A percentile compares a stretch with the other conserved stretches of the same genome.
These are phyloP conservation scores for Platycercus adscitus DNA, from an alignment of 2,113 vertebrate genomes.

Conservation along the genomic window DNA sequence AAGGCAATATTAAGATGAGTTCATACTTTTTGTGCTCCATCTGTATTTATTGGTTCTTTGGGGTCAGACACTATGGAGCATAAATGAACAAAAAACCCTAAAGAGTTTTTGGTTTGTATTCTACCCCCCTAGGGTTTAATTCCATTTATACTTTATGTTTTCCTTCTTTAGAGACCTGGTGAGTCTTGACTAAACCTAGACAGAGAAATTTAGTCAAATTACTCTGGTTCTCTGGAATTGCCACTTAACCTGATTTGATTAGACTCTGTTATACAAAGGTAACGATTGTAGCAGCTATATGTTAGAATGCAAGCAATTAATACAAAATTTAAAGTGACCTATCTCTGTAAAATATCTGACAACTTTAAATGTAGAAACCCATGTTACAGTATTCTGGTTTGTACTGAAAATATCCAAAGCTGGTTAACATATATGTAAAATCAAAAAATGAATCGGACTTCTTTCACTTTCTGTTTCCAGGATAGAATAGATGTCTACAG, in stretches of 20 bases:
- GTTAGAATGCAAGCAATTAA: neutral
- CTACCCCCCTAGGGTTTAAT: neutral
- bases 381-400: neutral
- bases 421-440: neutral
- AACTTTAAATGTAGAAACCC: neutral
- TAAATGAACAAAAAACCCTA: neutral
- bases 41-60: slow-evolving; percentile 23
- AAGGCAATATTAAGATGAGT: neutral
- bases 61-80: neutral
- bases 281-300: neutral
- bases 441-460: neutral
- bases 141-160: slow-evolving; percentile 23
- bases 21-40: slow-evolving; percentile 51
- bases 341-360: neutral
- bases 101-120: slow-evolving; percentile 11
- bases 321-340: neutral
- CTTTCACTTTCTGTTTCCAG: neutral
- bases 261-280: neutral
- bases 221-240: neutral
- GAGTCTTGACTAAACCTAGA: neutral
- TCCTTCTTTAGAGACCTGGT: slow-evolving; percentile 13
- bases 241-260: neutral
- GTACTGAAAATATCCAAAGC: neutral
- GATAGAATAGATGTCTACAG: neutral
- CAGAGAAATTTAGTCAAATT: neutral